Base-by-base conservation (phyloP, 2,888 invertebrate genomes). In the Dolichopus griseipennis region DNA sequence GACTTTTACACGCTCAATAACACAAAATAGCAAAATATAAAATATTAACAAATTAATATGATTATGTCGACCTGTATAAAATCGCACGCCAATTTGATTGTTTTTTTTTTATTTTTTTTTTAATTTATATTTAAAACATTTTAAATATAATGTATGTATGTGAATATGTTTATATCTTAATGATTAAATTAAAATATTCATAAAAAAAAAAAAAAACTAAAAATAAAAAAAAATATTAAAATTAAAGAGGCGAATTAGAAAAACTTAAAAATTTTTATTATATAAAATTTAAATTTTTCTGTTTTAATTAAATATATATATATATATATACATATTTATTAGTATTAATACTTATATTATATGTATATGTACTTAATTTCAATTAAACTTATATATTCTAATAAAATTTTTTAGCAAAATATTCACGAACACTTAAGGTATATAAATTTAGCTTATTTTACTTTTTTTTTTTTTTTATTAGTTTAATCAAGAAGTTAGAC, bases 401-500 rank as follows among this genome's bases (percentile, higher is more conserved):
- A 18, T 52, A 52, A 52, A 52, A 52, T 52, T 18, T 52, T 52
- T 52, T 52, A 52, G n/a, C 52, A 52, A 52, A 52, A 52, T 52
- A 52, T 52, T 52, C 52, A 52, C 52, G 52, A 52, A 52, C 52
- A 52, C 18, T 52, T 52, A 52, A 52, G 5, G 52, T 52, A 12
- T 15, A 52, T 43, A 15, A 43, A 34, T 9, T 34, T 34, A 7
- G 5, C 5, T 34, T 34, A 37, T 18, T 52, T 12, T 52, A 27
- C 27, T 27, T 27, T 5, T 27, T 27, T 27, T 27, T 27, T 27
- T 12, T 41, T 62, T 62, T 62, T 62, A 62, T 62, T 62, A 62
- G 22, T 21, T 15, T 18, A 18, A 63, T 27, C 63, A 27, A 63
- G 63, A 63, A 63, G 63, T 63, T 27, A 27, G 63, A 63, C 63